A percentile compares a stretch with the other conserved stretches of the same genome.
phyloP scores from a whole-genome alignment of 2,113 vertebrate species.

The Python bivittatus region DNA sequence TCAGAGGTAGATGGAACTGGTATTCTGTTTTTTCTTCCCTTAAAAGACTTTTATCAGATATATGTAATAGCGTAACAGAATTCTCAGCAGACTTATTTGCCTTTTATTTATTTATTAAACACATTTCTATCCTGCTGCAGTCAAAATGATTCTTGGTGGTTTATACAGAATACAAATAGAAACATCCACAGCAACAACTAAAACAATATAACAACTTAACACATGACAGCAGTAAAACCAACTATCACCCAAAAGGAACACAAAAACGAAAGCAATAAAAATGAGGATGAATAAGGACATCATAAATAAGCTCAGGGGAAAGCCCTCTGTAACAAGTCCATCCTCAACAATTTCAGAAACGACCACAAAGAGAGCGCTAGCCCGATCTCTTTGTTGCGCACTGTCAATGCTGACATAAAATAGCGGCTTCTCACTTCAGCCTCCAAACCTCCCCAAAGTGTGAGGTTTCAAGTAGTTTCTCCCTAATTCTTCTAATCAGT shows the following conservation, averaged over 20 bases:
- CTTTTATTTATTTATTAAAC: not conserved
- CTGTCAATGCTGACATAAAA: not conserved
- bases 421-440: not conserved
- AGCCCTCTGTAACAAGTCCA: not conserved
- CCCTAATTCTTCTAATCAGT: not conserved
- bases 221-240: not conserved
- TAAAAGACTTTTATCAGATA: constrained; percentile 43
- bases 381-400: not conserved
- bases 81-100: constrained; percentile 56
- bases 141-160: not conserved
- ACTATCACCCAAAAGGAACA: not conserved
- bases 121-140: not conserved
- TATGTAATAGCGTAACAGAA: constrained; percentile 60
- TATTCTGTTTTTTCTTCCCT: constrained; percentile 62
- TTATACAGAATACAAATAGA: not conserved
- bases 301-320: not conserved
- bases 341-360: not conserved
- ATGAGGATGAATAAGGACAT: not conserved
- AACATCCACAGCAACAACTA: not conserved
- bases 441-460: not conserved
- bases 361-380: not conserved
- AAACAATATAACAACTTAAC: not conserved
- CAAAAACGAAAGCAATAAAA: not conserved
- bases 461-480: not conserved
- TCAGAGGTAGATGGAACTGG: constrained; percentile 67